phyloP scores from a whole-genome alignment of 2,797 vertebrate species.

The Poliocrania exsul region DNA sequence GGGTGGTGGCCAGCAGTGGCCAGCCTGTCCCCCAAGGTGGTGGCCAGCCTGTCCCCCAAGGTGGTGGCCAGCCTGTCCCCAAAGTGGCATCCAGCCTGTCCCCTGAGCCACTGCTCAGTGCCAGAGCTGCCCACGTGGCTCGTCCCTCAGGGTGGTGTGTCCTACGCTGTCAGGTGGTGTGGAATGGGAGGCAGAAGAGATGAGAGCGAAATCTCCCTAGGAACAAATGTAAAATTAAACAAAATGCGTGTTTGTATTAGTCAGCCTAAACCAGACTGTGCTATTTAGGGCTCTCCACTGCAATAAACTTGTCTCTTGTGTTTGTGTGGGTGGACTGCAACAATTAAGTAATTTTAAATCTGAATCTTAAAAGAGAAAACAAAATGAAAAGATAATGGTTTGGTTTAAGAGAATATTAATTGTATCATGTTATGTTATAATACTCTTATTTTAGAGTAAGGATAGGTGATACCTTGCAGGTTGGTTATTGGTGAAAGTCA shows the following conservation, averaged over 20 bases:
- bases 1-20: background rate
- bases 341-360: constrained; percentile 45
- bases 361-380: constrained; percentile 47
- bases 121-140: background rate
- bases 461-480: background rate
- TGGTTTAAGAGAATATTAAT: background rate
- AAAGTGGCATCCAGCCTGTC: no score
- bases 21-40: background rate
- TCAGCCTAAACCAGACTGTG: constrained; percentile 23
- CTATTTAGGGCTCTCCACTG: constrained; percentile 41
- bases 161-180: background rate
- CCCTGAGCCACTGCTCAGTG: fast-evolving
- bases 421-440: fast-evolving
- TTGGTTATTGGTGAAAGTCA: background rate
- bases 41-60: background rate
- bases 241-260: constrained; percentile 51
- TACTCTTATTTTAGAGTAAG: background rate
- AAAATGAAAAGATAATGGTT: constrained; percentile 11
- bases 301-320: constrained; percentile 24
- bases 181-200: background rate
- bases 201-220: constrained; percentile 1
- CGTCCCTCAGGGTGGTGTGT: background rate
- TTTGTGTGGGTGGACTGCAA: constrained; percentile 62
- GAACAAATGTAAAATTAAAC: constrained; percentile 52
- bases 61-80: background rate